These are phyloP conservation scores for Sylvia atricapilla DNA, from an alignment of 2,113 vertebrate genomes.

Conservation along the genomic window DNA sequence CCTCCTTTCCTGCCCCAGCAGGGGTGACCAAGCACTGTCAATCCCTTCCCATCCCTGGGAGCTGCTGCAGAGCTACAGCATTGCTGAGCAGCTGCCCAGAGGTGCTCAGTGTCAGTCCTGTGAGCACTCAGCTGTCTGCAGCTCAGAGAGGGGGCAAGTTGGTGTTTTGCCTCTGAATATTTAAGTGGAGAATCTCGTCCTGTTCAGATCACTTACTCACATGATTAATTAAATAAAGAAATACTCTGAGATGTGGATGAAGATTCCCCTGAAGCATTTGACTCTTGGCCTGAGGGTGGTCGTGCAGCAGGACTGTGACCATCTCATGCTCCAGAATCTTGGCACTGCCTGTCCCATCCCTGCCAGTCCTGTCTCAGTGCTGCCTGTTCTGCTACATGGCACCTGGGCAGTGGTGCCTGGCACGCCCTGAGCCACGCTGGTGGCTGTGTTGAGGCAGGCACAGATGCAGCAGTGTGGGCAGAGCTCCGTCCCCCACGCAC, in stretches of 20 bases:
- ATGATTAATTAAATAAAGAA: neutral
- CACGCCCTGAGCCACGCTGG: accelerated
- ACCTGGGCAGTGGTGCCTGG: neutral
- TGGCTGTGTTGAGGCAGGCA: neutral
- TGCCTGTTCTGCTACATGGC: neutral
- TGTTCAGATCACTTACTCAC: neutral
- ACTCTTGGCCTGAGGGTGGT: neutral
- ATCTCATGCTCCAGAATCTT: neutral
- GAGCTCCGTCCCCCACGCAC: neutral
- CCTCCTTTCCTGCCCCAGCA: neutral
- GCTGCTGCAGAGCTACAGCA: neutral
- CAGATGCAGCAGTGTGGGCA: neutral
- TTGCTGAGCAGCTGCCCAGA: neutral
- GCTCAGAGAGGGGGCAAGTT: neutral
- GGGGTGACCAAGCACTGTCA: neutral
- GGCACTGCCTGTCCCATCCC: neutral
- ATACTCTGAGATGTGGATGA: neutral
- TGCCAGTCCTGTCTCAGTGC: neutral
- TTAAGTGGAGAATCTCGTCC: neutral
- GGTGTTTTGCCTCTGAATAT: neutral
- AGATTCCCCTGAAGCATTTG: neutral
- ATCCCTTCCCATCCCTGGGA: neutral
- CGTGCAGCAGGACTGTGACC: neutral
- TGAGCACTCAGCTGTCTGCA: neutral
- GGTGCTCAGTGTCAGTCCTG: neutral